These are phyloP conservation scores for Miichthys miiuy DNA, from an alignment of 2,797 vertebrate species.

Conservation along the genomic window DNA sequence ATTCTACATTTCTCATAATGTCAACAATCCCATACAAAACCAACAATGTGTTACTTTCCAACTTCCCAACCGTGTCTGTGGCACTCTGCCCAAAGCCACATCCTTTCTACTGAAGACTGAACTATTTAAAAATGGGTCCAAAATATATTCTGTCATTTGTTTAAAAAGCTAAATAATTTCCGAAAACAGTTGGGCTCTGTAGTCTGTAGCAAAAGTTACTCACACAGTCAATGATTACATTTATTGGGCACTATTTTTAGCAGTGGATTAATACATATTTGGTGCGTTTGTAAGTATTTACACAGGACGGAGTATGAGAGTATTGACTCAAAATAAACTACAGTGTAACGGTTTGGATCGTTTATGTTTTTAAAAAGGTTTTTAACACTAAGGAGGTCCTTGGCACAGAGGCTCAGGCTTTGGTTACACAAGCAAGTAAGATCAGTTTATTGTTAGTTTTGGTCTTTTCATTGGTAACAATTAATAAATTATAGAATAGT, in stretches of 20 bases:
- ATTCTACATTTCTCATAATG: conserved; percentile 5
- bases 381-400: neutral
- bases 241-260: neutral
- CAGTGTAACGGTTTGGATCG: neutral
- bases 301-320: neutral
- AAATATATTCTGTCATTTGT: neutral
- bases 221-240: neutral
- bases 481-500: neutral
- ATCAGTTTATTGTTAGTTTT: neutral
- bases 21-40: conserved; percentile 1
- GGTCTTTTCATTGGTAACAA: conserved; percentile 6
- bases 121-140: neutral
- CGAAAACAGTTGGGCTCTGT: neutral
- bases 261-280: neutral
- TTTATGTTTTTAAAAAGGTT: neutral
- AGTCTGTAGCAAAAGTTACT: neutral
- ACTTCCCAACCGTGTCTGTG: neutral
- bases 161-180: neutral
- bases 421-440: neutral
- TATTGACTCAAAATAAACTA: neutral
- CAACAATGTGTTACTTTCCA: conserved; percentile 1
- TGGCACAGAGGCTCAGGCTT: neutral
- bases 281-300: neutral
- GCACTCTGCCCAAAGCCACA: neutral
- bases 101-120: neutral